Evolutionary conservation across 2,113 vertebrate genomes (phyloP), one percentile per base, ranked within the genome.

Genomic region (Pedetes capensis): DNA sequence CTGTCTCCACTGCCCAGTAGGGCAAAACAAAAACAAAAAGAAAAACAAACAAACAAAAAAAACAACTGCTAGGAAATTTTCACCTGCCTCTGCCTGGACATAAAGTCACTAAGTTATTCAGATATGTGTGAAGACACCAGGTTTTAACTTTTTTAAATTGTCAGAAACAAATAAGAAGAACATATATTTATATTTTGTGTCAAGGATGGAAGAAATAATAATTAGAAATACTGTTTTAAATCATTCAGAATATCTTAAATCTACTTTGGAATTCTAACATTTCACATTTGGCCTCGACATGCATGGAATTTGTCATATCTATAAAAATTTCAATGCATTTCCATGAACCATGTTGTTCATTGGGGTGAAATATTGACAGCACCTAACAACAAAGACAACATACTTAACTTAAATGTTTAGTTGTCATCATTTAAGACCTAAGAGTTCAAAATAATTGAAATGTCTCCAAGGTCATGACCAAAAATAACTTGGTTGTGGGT

Each of bases 151-250:
- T 32, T 32, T 68, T 57, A 83, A 53, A 47, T 51, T 75, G 47
- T 72, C 32, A 76, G 34, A 80, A 72, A 29, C 5, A 82, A 75
- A 69, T 78, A 78, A 27, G 92, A 81, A 78, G n/a, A 83, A 14
- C 6, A 0, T 64, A 49, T 66, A 83, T 79, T 82, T 47, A 66
- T 89, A 89, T 78, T 85, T 39, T 78, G 22, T 66, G 22, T 66
- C 39, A 87, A 94, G 14, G 29, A 63, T 69, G n/a, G 79, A 61
- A 74, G n/a, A 84, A 75, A 61, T n/a, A 74, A 72, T 63, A 90
- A 89, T 55, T 66, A 79, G 42, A 84, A 75, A 80, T 6, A n/a
- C 84, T 81, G 69, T 87, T 91, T 88, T 72, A 83, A 88, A 55
- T 86, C 68, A 86, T 11, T 55, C 23, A 75, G 44, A 55, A 1